Conservation (phyloP, 1,140 invertebrate genomes). For the Lineus longissimus region DNA sequence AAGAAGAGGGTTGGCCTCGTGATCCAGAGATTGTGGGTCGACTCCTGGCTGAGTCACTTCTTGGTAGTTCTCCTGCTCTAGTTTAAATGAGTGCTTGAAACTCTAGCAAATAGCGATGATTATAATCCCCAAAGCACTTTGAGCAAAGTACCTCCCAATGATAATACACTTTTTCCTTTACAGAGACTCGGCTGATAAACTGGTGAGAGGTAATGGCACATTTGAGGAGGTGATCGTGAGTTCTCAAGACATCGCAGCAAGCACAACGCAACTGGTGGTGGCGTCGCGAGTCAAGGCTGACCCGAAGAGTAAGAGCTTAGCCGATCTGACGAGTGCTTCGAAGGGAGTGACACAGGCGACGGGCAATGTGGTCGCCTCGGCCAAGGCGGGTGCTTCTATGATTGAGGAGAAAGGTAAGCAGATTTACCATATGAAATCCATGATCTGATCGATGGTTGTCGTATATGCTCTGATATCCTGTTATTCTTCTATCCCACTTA, state of each 20-base stretch:
- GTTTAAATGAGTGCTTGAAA: no score
- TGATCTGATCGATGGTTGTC: no score
- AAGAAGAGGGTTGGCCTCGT: no score
- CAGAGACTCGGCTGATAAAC: constrained; percentile 89
- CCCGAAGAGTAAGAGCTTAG: constrained; percentile 72
- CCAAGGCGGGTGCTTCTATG: constrained; percentile 79
- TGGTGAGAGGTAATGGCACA: constrained; percentile 80
- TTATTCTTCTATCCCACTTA: background rate
- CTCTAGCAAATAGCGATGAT: no score
- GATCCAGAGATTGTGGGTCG: no score
- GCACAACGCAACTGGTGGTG: constrained; percentile 93
- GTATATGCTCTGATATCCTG: background rate
- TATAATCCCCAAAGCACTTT: no score
- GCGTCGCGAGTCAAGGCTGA: constrained; percentile 79
- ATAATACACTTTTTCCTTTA: constrained; percentile 19
- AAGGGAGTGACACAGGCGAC: constrained; percentile 84
- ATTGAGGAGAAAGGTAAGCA: constrained; percentile 76
- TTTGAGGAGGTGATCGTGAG: constrained; percentile 92
- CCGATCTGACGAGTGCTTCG: constrained; percentile 76
- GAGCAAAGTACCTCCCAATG: no score
- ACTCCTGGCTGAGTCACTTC: no score
- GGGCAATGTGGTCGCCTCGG: constrained; percentile 86
- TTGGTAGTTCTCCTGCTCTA: no score
- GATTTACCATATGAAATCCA: background rate
- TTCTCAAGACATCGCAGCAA: constrained; percentile 94